Percentiles rank a stretch among this genome's conserved stretches.
These are phyloP conservation scores for Chymomyza costata DNA, from an alignment of 1,140 invertebrate genomes.

Conservation along the genomic window DNA sequence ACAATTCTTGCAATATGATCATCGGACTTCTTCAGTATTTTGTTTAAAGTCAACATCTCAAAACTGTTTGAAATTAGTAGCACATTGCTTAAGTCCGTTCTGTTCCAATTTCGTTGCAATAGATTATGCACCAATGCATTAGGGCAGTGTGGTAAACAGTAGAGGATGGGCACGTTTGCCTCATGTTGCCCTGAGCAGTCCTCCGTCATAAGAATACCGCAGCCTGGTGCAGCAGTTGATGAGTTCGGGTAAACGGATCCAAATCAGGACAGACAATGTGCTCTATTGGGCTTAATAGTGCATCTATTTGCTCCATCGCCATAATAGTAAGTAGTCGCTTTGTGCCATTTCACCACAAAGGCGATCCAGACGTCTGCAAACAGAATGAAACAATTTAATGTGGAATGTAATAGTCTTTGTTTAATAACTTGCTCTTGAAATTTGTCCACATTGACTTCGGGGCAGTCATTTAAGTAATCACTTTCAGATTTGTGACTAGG, in stretches of 20 bases:
- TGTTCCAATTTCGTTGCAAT: constrained; percentile 85
- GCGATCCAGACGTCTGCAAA: constrained; percentile 8
- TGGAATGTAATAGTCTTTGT: background rate
- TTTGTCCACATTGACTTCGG: no score
- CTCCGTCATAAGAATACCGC: constrained; percentile 77
- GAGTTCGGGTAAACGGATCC: constrained; percentile 76
- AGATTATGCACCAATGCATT: constrained; percentile 88
- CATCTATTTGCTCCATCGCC: no score
- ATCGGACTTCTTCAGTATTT: constrained; percentile 72
- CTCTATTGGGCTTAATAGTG: constrained; percentile 1
- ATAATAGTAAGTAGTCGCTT: constrained; percentile 20
- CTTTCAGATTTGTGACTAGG: constrained; percentile 5
- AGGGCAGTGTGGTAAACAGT: constrained; percentile 87
- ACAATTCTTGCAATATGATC: constrained; percentile 79
- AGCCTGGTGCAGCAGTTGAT: constrained; percentile 76
- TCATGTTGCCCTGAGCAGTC: constrained; percentile 85
- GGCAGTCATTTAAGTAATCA: constrained; percentile 17
- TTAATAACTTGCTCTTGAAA: no score
- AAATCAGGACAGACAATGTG: constrained; percentile 78
- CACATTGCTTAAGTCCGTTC: constrained; percentile 78
- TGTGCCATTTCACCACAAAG: constrained; percentile 21
- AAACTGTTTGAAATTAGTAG: constrained; percentile 85
- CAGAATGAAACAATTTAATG: no score
- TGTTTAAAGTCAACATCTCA: constrained; percentile 77
- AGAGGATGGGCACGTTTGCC: constrained; percentile 77